phyloP scores from a whole-genome alignment of 2,888 invertebrate species.

The Callyntrura sp. region DNA sequence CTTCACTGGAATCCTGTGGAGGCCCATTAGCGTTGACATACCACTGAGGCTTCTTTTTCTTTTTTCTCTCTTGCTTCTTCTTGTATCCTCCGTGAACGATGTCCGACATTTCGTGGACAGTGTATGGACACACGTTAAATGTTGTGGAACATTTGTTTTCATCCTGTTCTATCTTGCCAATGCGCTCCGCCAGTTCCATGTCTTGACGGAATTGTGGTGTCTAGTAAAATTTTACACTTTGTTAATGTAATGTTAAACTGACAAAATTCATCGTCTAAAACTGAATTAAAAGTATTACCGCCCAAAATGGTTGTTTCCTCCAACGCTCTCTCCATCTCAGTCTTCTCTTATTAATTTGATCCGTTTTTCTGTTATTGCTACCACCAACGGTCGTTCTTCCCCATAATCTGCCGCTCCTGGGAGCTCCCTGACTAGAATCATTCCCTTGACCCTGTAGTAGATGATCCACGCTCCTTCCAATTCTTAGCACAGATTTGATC shows the following conservation, averaged over 20 bases:
- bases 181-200: constrained; percentile 74
- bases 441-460: neutral
- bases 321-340: constrained; percentile 38
- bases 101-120: constrained; percentile 72
- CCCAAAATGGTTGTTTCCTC: constrained; percentile 66
- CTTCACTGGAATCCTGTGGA: constrained; percentile 63
- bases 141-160: constrained; percentile 70
- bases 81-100: constrained; percentile 72
- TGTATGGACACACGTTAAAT: constrained; percentile 77
- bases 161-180: constrained; percentile 68
- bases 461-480: constrained; percentile 69
- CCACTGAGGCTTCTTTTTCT: constrained; percentile 52
- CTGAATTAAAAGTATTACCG: constrained; percentile 10
- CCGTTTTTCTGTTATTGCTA: neutral
- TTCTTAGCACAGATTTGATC: constrained; percentile 66
- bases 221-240: no score
- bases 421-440: constrained; percentile 62
- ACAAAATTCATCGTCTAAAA: no score
- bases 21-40: constrained; percentile 68
- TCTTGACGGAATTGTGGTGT: constrained; percentile 74
- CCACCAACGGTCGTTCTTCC: no score
- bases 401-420: constrained; percentile 12
- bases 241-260: constrained; percentile 1
- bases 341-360: neutral
- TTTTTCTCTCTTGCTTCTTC: constrained; percentile 17